phyloP scores from a whole-genome alignment of 2,113 vertebrate genomes.

The Vicugna pacos region DNA sequence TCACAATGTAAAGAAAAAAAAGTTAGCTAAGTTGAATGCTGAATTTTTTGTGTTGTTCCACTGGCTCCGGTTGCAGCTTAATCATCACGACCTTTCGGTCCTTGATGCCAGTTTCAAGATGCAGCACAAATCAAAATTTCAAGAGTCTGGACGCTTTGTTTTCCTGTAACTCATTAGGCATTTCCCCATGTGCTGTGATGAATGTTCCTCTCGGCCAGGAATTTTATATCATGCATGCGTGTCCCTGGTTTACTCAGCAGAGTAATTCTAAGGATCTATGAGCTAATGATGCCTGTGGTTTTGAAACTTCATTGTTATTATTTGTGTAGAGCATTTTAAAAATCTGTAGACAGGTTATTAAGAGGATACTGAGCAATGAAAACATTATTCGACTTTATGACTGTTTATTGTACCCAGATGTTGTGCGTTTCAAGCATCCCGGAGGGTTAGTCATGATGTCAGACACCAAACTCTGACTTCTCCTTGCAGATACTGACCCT shows the following conservation, averaged over 20 bases:
- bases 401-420: constrained; percentile 76
- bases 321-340: constrained; percentile 75
- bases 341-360: constrained; percentile 68
- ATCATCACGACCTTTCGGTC: constrained; percentile 49
- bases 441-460: background rate
- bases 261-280: background rate
- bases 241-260: background rate
- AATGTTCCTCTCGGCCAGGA: constrained; percentile 76
- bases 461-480: background rate
- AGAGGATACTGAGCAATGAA: constrained; percentile 68
- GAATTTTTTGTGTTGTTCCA: background rate
- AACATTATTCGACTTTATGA: constrained; percentile 2
- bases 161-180: constrained; percentile 61
- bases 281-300: constrained; percentile 71
- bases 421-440: constrained; percentile 50
- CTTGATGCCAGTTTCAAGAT: background rate
- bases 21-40: background rate
- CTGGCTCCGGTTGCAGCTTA: background rate
- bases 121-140: background rate
- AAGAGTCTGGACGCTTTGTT: constrained; percentile 59
- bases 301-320: constrained; percentile 70
- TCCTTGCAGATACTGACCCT: constrained; percentile 31
- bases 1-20: background rate
- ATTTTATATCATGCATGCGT: constrained; percentile 57
- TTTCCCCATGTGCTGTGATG: constrained; percentile 56